Percentiles rank a stretch among this genome's conserved stretches.
Evolutionary conservation across 2,113 vertebrate species (phyloP).

Genomic region (Motacilla alba): DNA sequence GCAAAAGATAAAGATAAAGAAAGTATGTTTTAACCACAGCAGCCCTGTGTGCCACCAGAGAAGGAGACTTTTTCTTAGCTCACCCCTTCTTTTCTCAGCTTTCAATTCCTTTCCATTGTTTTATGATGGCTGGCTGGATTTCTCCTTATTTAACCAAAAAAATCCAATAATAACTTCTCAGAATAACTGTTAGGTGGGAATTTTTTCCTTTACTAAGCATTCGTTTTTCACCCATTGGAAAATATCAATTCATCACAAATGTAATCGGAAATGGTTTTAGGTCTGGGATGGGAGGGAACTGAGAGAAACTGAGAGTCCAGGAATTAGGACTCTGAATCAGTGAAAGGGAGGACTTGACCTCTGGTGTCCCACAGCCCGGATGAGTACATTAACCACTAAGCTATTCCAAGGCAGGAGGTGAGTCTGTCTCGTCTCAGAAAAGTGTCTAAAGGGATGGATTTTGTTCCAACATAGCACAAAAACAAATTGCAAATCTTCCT

Average conservation of each 20-base stretch:
- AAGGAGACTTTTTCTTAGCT: background rate
- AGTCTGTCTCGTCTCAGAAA: slow-evolving; percentile 13
- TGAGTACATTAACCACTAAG: slow-evolving; percentile 15
- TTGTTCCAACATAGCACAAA: background rate
- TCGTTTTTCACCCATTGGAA: background rate
- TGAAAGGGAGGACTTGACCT: slow-evolving; percentile 25
- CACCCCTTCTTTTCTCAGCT: background rate
- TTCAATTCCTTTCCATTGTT: background rate
- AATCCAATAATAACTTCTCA: background rate
- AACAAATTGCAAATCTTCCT: background rate
- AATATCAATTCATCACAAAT: background rate
- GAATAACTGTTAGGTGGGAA: background rate
- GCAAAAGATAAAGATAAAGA: background rate
- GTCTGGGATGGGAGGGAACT: background rate
- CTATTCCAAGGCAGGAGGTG: slow-evolving; percentile 13
- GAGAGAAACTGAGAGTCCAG: background rate
- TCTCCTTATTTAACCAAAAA: background rate
- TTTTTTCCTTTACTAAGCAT: background rate
- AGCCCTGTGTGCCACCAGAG: background rate
- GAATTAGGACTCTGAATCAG: slow-evolving; percentile 35
- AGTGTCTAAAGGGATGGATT: background rate
- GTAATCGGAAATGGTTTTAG: background rate
- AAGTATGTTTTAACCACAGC: background rate
- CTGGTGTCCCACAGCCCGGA: background rate
- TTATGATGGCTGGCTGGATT: background rate